phyloP scores from a whole-genome alignment of 2,113 vertebrate species.

The Ailuropoda melanoleuca region DNA sequence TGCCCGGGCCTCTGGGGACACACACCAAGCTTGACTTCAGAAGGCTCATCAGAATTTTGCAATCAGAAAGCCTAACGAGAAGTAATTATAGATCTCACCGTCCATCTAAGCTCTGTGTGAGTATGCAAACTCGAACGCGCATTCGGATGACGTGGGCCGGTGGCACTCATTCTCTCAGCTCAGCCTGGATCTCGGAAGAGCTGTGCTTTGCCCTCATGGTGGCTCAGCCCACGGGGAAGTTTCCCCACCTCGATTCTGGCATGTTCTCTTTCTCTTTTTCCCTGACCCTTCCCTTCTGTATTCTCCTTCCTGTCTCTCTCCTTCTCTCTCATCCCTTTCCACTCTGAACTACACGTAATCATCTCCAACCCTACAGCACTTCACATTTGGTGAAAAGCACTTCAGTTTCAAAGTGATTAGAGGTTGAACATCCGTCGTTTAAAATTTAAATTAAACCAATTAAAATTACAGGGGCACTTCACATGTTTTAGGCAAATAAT shows the following conservation, averaged over 20 bases:
- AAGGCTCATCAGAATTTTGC: not conserved
- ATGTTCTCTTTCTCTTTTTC: not conserved
- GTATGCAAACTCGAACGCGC: not conserved
- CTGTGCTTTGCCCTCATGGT: not conserved
- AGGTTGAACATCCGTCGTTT: conserved; percentile 85
- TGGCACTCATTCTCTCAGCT: rapidly evolving
- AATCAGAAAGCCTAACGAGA: not conserved
- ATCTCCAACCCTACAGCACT: conserved; percentile 82
- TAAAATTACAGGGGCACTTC: conserved; percentile 85
- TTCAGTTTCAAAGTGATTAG: conserved; percentile 88
- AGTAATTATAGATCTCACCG: not conserved
- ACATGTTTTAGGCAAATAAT: conserved; percentile 85
- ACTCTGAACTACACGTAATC: conserved; percentile 73
- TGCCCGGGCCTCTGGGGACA: too few relatives aligned
- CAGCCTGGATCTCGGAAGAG: not conserved
- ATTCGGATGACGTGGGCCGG: rapidly evolving
- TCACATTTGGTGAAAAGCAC: conserved; percentile 87
- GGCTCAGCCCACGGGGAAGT: not conserved
- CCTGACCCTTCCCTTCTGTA: not conserved
- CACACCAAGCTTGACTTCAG: not conserved
- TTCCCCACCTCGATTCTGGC: not conserved
- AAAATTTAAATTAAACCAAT: conserved; percentile 88
- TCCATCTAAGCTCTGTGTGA: not conserved
- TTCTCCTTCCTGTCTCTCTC: not conserved
- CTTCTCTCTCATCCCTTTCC: not conserved